Base-by-base conservation (phyloP, 64 coral and sea anemone species). In the Montipora foliosa region DNA sequence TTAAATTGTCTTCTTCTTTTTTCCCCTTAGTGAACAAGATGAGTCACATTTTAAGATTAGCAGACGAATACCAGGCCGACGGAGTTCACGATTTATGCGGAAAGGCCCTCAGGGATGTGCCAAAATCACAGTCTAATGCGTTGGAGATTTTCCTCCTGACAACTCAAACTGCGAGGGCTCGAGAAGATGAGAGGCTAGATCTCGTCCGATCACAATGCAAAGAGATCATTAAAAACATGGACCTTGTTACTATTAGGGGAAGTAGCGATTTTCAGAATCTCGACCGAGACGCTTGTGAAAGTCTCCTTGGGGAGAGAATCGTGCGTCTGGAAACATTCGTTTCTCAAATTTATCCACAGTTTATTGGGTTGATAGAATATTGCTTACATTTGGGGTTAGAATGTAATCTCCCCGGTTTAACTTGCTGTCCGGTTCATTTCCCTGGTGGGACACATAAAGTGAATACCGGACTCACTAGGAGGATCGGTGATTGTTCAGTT, bases 261-360 rank as follows among this genome's bases (percentile, higher is more conserved):
- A 84, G 12, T 8, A 19, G 44, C 5, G 24, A 69, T 17, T 49
- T n/a, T 10, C 2, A 84, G 6, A 44, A 84, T 69, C 6, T 84
- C 4, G 81, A 84, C 15, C 15, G 47, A 45, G 81, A 84, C 16
- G 8, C 15, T 2, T 6, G 24, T 14, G 24, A 48, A 67, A 16
- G 17, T 7, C 8, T 64, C 44, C 37, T 67, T 1, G 44, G 9
- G 1, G 11, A 84, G 20, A 68, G 82, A 67, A 84, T 49, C 69
- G 2, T 48, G 44, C 61, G 44, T 3, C 15, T 84, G 10, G 82
- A 84, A 64, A 49, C 5, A 6, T 69, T 69, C 69, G 29, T 84
- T n/a, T 12, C 29, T 6, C 10, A 47, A 49, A 0, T 90, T 12
- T 90, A 90, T 25, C 88, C 88, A n/a, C 88, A 90, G 13, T 90